These are phyloP conservation scores for Echiichthys vipera DNA, from an alignment of 2,797 vertebrate genomes.

Conservation along the genomic window DNA sequence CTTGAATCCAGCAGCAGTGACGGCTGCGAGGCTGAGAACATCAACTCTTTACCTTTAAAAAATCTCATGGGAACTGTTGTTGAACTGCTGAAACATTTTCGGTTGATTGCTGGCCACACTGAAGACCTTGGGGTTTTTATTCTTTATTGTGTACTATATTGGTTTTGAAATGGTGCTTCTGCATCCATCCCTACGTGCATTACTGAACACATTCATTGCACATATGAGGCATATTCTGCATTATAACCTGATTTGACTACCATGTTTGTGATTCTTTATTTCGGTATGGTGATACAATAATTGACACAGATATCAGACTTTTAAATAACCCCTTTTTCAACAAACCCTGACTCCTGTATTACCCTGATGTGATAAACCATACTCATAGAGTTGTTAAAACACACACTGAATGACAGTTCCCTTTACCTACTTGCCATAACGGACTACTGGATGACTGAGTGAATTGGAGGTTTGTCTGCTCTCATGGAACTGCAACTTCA, in stretches of 20 bases:
- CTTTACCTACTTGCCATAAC: neutral
- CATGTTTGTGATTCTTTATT: neutral
- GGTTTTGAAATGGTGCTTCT: neutral
- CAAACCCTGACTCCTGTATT: fast-evolving
- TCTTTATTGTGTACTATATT: neutral
- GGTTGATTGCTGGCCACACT: neutral
- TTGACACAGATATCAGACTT: neutral
- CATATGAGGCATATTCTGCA: neutral
- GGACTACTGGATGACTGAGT: neutral
- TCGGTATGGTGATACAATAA: neutral
- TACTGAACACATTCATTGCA: neutral
- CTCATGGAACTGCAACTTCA: neutral
- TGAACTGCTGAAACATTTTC: neutral
- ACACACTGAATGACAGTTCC: neutral
- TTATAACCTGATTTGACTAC: neutral
- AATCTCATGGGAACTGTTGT: neutral
- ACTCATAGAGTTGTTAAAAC: neutral
- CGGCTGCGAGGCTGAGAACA: no score
- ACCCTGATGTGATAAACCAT: neutral
- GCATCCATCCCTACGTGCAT: neutral
- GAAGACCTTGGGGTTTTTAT: neutral
- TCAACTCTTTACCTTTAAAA: neutral
- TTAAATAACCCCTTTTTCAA: neutral
- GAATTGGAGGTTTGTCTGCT: neutral
- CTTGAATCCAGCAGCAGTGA: neutral